Conservation (phyloP, 2,113 vertebrate genomes). For the Petromus typicus region DNA sequence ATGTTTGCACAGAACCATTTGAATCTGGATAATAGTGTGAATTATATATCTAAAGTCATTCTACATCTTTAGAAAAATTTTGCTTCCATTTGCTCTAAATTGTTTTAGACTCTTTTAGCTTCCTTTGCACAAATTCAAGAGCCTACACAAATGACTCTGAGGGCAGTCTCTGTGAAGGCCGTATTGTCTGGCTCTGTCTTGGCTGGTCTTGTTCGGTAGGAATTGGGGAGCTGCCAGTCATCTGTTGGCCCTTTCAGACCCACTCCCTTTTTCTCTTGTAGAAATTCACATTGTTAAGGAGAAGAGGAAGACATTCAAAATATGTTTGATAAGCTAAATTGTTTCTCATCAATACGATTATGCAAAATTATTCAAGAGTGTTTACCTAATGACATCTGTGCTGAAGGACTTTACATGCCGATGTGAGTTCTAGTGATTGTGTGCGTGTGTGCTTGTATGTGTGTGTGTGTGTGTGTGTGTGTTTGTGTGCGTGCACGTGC, state of each 20-base stretch:
- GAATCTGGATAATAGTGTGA: conserved; percentile 9
- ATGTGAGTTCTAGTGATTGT: conserved; percentile 72
- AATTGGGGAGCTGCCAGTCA: conserved; percentile 57
- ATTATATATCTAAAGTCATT: conserved; percentile 65
- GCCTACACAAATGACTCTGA: conserved; percentile 80
- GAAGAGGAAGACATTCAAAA: conserved; percentile 74
- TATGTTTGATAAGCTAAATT: conserved; percentile 83
- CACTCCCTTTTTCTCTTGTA: conserved; percentile 60
- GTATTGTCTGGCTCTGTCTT: conserved; percentile 81
- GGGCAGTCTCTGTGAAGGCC: conserved; percentile 77
- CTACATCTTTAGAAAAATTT: conserved; percentile 62
- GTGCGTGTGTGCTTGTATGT: conserved; percentile 22
- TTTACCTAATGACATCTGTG: conserved; percentile 76
- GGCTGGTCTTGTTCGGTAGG: conserved; percentile 68
- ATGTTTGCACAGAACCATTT: not conserved
- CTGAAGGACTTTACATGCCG: conserved; percentile 78
- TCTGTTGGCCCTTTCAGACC: not conserved
- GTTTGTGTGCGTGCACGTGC: not conserved
- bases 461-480: conserved; percentile 45
- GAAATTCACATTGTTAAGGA: conserved; percentile 74
- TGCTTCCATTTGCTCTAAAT: conserved; percentile 76
- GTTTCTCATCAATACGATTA: conserved; percentile 77
- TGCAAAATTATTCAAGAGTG: conserved; percentile 62
- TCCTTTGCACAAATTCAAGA: conserved; percentile 79
- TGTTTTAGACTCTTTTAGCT: conserved; percentile 77